Base-by-base conservation (phyloP, 30 jellyfish, hydroid and myxozoan genomes). In the Turritopsis rubra region DNA sequence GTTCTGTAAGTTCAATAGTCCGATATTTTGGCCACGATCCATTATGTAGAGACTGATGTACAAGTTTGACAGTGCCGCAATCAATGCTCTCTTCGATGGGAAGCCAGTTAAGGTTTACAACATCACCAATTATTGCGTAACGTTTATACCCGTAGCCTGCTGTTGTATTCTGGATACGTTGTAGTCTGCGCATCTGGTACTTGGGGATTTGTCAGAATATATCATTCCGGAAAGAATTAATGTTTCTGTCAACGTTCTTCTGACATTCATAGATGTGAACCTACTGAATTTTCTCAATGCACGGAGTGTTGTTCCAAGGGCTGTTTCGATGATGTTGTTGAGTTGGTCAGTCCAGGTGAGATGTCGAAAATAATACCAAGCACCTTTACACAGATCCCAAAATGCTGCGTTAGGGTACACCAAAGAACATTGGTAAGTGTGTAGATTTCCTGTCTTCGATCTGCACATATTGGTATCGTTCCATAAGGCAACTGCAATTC, bases 251-350 rank as follows among this genome's bases (percentile, higher is more conserved):
- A 66, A 25, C 29, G 76, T n/a, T 30, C 24, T 23, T n/a, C 82
- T 0, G 71, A 23, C 82, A 74, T 27, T 20, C 54, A 24, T 24
- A 74, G 82, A n/a, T 7, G 82, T 74, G 41, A 26, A 74, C 41
- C 82, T 74, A 52, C 82, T 8, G 82, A 74, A 74, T 22, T 74
- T 74, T 74, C 82, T 0, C 41, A 74, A 52, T n/a, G 82, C 82
- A 74, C 82, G 82, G 17, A 74, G 65, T 8, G 82, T 74, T 0
- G 72, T 71, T 16, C 82, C 82, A 74, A 16, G 65, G 13, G 82
- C 5, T 16, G 82, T 16, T 74, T 30, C 24, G 54, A 74, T 74
- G 54, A 72, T 19, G 24, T 29, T 26, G 65, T 74, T 74, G 24
- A 74, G 72, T 74, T 74, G 82, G 21, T 4, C 82, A 74, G 54